These are phyloP conservation scores for Chloroceryle amazona DNA, from an alignment of 2,797 vertebrate genomes.

Conservation along the genomic window DNA sequence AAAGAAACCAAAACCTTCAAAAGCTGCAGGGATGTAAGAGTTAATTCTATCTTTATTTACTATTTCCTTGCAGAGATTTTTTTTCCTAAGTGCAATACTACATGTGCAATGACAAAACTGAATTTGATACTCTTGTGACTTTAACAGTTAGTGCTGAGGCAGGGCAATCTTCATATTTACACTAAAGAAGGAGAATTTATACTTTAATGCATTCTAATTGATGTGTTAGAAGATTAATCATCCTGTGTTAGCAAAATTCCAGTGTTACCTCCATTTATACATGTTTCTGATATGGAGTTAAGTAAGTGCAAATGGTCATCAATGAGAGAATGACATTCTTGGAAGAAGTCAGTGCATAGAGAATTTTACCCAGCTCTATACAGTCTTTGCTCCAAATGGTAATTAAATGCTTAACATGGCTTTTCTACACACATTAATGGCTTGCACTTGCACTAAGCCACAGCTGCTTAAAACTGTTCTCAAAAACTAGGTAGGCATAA, in stretches of 20 bases:
- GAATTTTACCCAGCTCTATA: conserved; percentile 3
- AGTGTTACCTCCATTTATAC: background rate
- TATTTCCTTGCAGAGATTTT: background rate
- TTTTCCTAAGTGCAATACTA: background rate
- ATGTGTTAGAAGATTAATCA: background rate
- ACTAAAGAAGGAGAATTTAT: conserved; percentile 14
- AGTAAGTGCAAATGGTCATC: background rate
- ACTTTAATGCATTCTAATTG: conserved; percentile 6
- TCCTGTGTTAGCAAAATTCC: background rate
- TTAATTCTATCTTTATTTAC: background rate
- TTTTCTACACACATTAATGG: background rate
- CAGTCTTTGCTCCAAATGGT: conserved; percentile 18
- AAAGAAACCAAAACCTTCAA: background rate
- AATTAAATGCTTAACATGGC: conserved; percentile 47
- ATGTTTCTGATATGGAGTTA: background rate
- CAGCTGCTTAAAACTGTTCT: conserved; percentile 2
- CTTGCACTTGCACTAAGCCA: background rate
- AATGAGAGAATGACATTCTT: conserved; percentile 19
- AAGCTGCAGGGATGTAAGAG: background rate
- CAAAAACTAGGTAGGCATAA: conserved; percentile 53
- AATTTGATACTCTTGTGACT: background rate
- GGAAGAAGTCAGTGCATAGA: background rate
- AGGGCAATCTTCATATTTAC: background rate
- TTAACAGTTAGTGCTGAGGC: background rate
- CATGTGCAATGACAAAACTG: background rate